Percentiles rank a stretch among this genome's conserved stretches.
phyloP scores from a whole-genome alignment of 2,888 invertebrate genomes.

The Hirtodrosophila trivittata region DNA sequence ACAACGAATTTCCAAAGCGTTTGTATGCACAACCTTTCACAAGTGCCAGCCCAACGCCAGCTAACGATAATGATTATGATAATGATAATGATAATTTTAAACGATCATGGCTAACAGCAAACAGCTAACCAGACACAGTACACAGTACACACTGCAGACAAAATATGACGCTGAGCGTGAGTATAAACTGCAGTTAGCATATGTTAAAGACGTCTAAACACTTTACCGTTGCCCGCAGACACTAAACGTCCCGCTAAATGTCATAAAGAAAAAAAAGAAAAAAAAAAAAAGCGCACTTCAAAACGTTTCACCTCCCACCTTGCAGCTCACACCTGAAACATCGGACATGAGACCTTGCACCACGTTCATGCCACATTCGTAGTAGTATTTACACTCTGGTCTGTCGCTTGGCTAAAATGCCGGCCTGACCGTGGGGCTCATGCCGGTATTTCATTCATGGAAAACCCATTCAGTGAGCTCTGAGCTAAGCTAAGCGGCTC shows the following conservation, averaged over 20 bases:
- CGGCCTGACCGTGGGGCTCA: slow-evolving; percentile 16
- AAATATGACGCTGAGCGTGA: slow-evolving; percentile 45
- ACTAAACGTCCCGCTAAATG: slow-evolving; percentile 64
- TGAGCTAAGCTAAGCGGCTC: slow-evolving; percentile 7
- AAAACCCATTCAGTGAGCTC: slow-evolving; percentile 21
- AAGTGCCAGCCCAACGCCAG: slow-evolving; percentile 32
- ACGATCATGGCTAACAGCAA: slow-evolving; percentile 45
- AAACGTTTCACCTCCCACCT: not conserved
- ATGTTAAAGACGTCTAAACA: slow-evolving; percentile 63
- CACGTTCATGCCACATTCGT: not conserved
- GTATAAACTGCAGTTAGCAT: slow-evolving; percentile 71
- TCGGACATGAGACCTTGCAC: slow-evolving; percentile 14
- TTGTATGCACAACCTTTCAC: slow-evolving; percentile 63
- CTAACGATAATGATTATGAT: slow-evolving; percentile 52
- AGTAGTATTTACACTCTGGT: not conserved
- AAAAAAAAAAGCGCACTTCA: slow-evolving; percentile 39
- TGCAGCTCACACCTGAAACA: slow-evolving; percentile 7
- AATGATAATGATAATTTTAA: slow-evolving; percentile 69
- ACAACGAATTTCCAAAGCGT: slow-evolving; percentile 42
- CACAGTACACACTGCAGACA: slow-evolving; percentile 24
- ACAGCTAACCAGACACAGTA: slow-evolving; percentile 20
- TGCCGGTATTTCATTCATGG: slow-evolving; percentile 24
- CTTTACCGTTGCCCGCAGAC: slow-evolving; percentile 55
- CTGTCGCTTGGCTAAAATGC: not conserved
- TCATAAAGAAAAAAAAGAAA: too few relatives aligned